Evolutionary conservation across 2,888 invertebrate genomes (phyloP).

Genomic region (Marasmarcha lunaedactyla): DNA sequence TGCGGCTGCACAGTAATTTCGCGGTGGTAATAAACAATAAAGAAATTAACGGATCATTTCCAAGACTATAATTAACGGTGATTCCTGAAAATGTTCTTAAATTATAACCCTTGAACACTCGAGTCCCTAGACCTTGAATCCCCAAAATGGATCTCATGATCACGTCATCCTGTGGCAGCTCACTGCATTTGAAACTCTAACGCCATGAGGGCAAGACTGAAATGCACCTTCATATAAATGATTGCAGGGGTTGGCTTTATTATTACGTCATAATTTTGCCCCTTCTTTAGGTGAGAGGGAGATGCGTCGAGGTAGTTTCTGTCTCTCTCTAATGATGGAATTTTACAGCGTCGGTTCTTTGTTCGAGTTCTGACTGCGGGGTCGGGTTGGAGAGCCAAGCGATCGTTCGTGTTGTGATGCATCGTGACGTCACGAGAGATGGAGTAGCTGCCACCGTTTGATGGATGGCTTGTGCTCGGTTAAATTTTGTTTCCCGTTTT

Average conservation of each 20-base stretch:
- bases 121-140: conserved; percentile 2
- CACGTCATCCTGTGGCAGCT: conserved; percentile 24
- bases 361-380: conserved; percentile 23
- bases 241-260: conserved; percentile 34
- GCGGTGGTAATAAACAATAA: not conserved
- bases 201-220: conserved; percentile 17
- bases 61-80: not conserved
- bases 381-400: not conserved
- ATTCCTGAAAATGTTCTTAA: not conserved
- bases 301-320: conserved; percentile 2
- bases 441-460: not conserved
- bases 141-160: conserved; percentile 21
- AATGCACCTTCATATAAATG: conserved; percentile 18
- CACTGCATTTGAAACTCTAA: conserved; percentile 16
- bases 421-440: not conserved
- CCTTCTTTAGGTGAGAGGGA: conserved; percentile 32
- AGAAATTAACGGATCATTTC: not conserved
- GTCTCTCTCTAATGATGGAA: conserved; percentile 25
- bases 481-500: too few species aligned
- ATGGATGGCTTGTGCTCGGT: not conserved
- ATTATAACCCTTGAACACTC: not conserved
- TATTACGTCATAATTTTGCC: conserved; percentile 52
- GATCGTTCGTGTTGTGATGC: not conserved
- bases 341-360: conserved; percentile 25
- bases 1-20: not conserved